A percentile compares a stretch with the other conserved stretches of the same genome.
Conservation (phyloP, 2,888 invertebrate genomes). For the Anoncus sp. region DNA sequence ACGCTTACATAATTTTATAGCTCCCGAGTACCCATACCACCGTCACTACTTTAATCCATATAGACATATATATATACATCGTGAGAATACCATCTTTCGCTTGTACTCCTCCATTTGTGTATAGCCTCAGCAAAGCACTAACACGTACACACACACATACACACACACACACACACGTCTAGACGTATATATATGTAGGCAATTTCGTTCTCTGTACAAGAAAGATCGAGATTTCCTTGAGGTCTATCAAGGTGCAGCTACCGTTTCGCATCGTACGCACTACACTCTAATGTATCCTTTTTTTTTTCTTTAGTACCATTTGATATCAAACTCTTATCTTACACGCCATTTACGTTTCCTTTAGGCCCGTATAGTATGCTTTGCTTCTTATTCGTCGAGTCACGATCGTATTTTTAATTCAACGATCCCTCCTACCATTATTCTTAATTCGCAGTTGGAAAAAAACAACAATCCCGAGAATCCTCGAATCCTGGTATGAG, state of each 20-base stretch:
- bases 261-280: slow-evolving; percentile 55
- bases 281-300: slow-evolving; percentile 28
- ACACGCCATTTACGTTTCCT: slow-evolving; percentile 56
- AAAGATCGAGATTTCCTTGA: slow-evolving; percentile 52
- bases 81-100: slow-evolving; percentile 59
- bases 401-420: slow-evolving; percentile 47
- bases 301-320: slow-evolving; percentile 32
- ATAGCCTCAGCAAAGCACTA: slow-evolving; percentile 8
- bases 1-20: slow-evolving; percentile 68
- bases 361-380: neutral
- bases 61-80: slow-evolving; percentile 49
- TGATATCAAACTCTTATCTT: slow-evolving; percentile 51
- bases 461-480: slow-evolving; percentile 25
- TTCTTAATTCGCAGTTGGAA: slow-evolving; percentile 32
- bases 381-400: slow-evolving; percentile 17
- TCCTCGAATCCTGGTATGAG: neutral
- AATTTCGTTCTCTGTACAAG: slow-evolving; percentile 49
- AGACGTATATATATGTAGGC: slow-evolving; percentile 37
- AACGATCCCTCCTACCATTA: slow-evolving; percentile 31
- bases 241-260: slow-evolving; percentile 54
- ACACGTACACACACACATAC: too few species aligned
- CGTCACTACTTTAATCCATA: slow-evolving; percentile 10
- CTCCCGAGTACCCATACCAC: slow-evolving; percentile 41
- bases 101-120: slow-evolving; percentile 28
- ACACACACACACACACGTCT: slow-evolving; percentile 14